Evolutionary conservation across 2,888 invertebrate genomes (phyloP), one percentile per base, ranked within the genome.

Genomic region (Hirtodrosophila histrioides): DNA sequence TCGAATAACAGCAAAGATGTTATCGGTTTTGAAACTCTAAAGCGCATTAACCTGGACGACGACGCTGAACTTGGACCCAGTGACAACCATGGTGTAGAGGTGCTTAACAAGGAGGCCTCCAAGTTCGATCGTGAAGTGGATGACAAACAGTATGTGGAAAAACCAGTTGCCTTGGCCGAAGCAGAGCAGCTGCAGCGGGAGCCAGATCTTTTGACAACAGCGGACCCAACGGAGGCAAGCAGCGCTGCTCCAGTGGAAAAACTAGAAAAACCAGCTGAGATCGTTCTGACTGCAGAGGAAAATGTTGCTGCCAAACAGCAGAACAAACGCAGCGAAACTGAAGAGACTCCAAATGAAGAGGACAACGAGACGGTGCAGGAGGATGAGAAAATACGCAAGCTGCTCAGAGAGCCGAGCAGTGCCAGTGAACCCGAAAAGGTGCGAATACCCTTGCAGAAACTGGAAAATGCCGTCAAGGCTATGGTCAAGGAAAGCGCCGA

Each of bases 371-470:
- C 90, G 55, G 89, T 93, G 78, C 92, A 92, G 73, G 91, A 92
- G 8, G 91, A 92, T 39, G 94, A 94, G 78, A 93, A 94, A 88
- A 4, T 93, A 91, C 76, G 93, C 92, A 82, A 93, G 92, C 81
- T 92, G 92, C 86, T 92, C 87, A 92, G 5, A 91, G 92, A 68
- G 69, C 92, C 61, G 31, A 31, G 31, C 73, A 92, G 8, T 87
- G 86, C 65, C 53, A 89, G 93, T 93, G 75, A 94, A 93, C 89
- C 91, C 91, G 73, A 93, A 92, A 51, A 94, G 92, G 89, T 92
- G 76, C 92, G 92, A 8, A 92, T 92, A 66, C 92, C 93, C 4
- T 92, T 93, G 71, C 93, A 93, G 70, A 92, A 92, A 57, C 91
- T 92, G 7, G 91, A 90, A 77, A 93, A 92, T 62, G 87, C 87